Evolutionary conservation across 2,888 invertebrate genomes (phyloP), one percentile per base, ranked within the genome.

Genomic region (Tanypteryx hageni): DNA sequence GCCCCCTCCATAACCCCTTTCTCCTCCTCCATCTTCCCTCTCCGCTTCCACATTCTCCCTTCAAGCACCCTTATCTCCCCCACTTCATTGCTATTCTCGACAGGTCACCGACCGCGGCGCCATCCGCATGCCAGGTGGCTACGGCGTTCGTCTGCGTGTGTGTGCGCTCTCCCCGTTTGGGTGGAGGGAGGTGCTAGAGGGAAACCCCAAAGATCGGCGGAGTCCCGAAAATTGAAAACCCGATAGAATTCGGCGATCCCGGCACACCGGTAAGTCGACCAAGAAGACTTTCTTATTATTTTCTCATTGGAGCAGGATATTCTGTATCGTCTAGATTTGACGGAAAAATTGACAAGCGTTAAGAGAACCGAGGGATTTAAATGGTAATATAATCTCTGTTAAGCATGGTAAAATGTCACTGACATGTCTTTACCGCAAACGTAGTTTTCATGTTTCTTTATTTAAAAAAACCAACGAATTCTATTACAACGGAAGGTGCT

Each of bases 31-130:
- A 76, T 16, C 82, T 27, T 16, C 82, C 3, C 82, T 5, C 86
- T 89, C 44, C 27, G 8, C 59, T 31, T 18, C 86, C 64, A 64
- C 11, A 16, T 68, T 68, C 68, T n/a, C 68, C 22, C 68, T 64
- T 31, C 68, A 68, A 68, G 68, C 68, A 64, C 44, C 83, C 83
- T 83, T 83, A 83, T 83, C 59, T 68, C 64, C 64, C 89, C 64
- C 64, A 27, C 89, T 89, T 89, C 89, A 89, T 89, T 89, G 89
- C 89, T 89, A 89, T 89, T 89, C 89, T 61, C 44, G 44, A n/a
- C 10, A 64, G 64, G 89, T 89, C 89, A 64, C 64, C 89, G 44
- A 89, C 64, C 56, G 68, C 64, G 89, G 64, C 44, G 61, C 89
- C 61, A 18, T 61, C 64, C 89, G 89, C 64, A 89, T 89, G 89